Conservation (phyloP, 1,140 invertebrate species). For the Heliconius nattereri region DNA sequence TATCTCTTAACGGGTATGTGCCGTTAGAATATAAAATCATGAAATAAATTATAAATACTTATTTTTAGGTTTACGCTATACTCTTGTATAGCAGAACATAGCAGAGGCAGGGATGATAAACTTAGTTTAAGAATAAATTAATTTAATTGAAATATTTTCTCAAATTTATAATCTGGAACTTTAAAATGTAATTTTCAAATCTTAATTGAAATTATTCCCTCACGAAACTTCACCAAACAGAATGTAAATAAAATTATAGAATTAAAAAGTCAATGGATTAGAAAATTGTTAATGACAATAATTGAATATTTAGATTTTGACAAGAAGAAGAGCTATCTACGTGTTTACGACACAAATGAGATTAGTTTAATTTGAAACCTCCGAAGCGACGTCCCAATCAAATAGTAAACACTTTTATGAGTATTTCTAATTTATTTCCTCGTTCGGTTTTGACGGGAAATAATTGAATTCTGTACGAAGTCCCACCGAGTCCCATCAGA, state of each 20-base stretch:
- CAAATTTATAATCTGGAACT: background rate
- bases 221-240: background rate
- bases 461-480: conserved; percentile 30
- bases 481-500: conserved; percentile 5
- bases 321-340: background rate
- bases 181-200: background rate
- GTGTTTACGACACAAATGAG: conserved; percentile 28
- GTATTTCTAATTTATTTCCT: conserved; percentile 30
- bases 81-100: no score
- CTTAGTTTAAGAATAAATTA: background rate
- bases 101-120: no score
- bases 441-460: conserved; percentile 30
- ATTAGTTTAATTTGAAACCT: conserved; percentile 20
- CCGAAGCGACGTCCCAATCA: conserved; percentile 20
- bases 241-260: conserved; percentile 9
- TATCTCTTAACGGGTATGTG: no score
- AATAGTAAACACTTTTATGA: conserved; percentile 36
- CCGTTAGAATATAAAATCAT: no score
- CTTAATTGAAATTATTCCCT: background rate
- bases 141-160: background rate
- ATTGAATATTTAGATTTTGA: conserved; percentile 7
- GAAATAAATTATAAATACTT: no score
- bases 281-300: background rate
- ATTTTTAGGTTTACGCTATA: no score
- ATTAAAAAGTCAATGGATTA: background rate